Evolutionary conservation across 2,113 vertebrate genomes (phyloP).

Genomic region (Acinonyx jubatus): DNA sequence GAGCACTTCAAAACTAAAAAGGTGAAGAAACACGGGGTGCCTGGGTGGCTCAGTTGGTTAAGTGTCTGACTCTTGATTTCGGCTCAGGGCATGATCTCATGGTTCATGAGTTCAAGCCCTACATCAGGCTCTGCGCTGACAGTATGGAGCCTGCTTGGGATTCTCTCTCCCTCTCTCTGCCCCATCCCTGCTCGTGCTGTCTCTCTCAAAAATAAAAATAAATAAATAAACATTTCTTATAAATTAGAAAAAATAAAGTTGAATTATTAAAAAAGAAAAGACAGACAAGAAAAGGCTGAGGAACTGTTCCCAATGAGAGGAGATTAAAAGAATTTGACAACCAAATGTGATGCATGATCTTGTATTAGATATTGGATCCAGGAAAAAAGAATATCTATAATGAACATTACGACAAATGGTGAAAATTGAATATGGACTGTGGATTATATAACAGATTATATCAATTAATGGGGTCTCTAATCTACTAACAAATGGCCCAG

Average conservation of each 20-base stretch:
- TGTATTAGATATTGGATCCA: not conserved
- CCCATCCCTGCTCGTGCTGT: too few species aligned
- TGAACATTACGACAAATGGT: not conserved
- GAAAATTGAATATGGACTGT: not conserved
- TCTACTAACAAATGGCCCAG: not conserved
- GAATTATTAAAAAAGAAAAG: too few species aligned
- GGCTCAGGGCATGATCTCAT: too few species aligned
- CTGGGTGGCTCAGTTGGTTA: too few species aligned
- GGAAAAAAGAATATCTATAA: not conserved
- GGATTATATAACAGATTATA: not conserved
- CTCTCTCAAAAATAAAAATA: too few species aligned
- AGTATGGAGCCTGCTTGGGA: too few species aligned
- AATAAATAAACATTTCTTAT: too few species aligned
- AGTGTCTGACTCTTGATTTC: too few species aligned
- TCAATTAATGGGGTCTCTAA: not conserved
- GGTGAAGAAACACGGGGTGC: not conserved
- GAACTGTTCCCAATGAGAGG: not conserved
- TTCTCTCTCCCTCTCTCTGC: too few species aligned
- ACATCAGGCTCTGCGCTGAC: too few species aligned
- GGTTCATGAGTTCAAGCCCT: too few species aligned
- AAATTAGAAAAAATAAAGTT: too few species aligned
- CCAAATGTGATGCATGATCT: not conserved
- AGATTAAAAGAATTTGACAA: not conserved
- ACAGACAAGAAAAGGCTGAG: not conserved
- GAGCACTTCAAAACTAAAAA: not conserved